Conservation (phyloP, 2,113 vertebrate species). For the Willisornis vidua region DNA sequence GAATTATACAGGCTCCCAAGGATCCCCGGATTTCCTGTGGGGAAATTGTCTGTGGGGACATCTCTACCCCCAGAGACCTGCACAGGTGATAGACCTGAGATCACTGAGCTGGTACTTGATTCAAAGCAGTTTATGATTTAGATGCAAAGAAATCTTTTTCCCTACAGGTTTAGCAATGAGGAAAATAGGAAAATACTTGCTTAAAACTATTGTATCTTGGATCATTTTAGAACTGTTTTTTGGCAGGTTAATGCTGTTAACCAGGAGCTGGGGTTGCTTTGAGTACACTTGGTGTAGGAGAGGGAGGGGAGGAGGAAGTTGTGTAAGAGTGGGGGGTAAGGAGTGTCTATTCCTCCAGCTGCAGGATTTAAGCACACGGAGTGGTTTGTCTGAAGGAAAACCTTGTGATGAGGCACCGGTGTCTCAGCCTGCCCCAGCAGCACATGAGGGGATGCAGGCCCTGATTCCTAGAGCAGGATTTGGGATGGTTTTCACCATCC, state of each 20-base stretch:
- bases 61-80: not conserved
- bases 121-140: not conserved
- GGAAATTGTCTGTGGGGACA: not conserved
- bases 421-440: not conserved
- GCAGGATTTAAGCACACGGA: slow-evolving; percentile 85
- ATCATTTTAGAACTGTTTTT: rapidly evolving
- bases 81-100: rapidly evolving
- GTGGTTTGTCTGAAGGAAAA: slow-evolving; percentile 80
- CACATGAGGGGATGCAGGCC: not conserved
- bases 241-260: rapidly evolving
- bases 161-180: not conserved
- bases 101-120: not conserved
- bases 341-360: slow-evolving; percentile 66
- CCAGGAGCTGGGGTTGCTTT: rapidly evolving
- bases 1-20: rapidly evolving
- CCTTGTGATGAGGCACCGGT: rapidly evolving
- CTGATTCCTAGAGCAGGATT: rapidly evolving
- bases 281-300: rapidly evolving
- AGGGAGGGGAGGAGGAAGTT: not conserved
- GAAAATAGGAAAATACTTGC: not conserved
- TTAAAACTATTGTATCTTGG: not conserved
- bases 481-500: not conserved
- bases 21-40: not conserved
- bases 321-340: rapidly evolving
- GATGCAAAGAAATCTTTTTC: not conserved